These are phyloP conservation scores for Caenorhabditis becei DNA, from an alignment of 2,888 invertebrate genomes.

Conservation along the genomic window DNA sequence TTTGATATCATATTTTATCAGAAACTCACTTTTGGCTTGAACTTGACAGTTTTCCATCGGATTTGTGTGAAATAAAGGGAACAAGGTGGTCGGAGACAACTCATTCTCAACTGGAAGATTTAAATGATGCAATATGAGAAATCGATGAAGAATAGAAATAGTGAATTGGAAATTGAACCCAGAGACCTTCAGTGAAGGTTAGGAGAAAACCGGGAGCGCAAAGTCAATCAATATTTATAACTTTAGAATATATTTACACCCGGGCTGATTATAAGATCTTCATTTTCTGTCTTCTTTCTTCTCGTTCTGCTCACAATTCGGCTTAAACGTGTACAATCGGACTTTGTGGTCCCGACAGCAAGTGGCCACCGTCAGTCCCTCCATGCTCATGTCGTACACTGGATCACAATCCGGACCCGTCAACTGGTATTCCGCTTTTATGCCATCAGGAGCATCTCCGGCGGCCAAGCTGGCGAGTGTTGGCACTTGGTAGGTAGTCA, in stretches of 20 bases:
- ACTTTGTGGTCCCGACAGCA: constrained; percentile 86
- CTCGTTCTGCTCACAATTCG: neutral
- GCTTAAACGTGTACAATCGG: constrained; percentile 84
- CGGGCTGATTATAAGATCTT: too few relatives aligned
- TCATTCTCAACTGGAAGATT: constrained; percentile 17
- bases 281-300: neutral
- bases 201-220: too few relatives aligned
- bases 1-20: neutral
- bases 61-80: constrained; percentile 40
- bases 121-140: neutral
- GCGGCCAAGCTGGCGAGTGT: neutral
- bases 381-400: constrained; percentile 85
- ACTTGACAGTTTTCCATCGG: constrained; percentile 70
- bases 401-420: constrained; percentile 88
- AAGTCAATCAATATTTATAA: too few relatives aligned
- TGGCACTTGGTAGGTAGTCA: constrained; percentile 83
- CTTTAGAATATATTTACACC: too few relatives aligned
- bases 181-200: too few relatives aligned
- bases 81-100: constrained; percentile 13
- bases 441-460: neutral
- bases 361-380: constrained; percentile 85
- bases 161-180: too few relatives aligned
- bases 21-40: constrained; percentile 74
- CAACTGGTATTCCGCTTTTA: constrained; percentile 83
- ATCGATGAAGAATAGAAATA: neutral